Conservation (phyloP, 2,888 invertebrate genomes). For the Idaea biselata region DNA sequence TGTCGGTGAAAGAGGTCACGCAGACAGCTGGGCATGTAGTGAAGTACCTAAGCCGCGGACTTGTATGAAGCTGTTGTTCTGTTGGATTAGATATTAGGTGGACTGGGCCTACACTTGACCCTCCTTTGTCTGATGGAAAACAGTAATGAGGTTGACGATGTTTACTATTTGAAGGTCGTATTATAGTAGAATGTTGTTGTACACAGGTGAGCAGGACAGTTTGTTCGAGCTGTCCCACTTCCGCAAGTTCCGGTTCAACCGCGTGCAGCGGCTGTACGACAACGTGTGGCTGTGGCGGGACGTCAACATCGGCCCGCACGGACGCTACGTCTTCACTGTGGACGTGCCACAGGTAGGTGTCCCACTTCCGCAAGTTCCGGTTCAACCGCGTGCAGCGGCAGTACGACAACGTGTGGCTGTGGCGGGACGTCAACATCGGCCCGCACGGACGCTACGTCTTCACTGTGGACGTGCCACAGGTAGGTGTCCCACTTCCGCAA, state of each 20-base stretch:
- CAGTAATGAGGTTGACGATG: no score
- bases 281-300: constrained; percentile 98
- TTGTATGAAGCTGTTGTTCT: no score
- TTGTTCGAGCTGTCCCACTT: constrained; percentile 86
- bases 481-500: constrained; percentile 73
- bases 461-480: constrained; percentile 90
- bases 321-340: constrained; percentile 91
- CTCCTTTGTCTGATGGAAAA: no score
- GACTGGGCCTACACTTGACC: no score
- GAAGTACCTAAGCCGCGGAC: no score
- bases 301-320: constrained; percentile 94
- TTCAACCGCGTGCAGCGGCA: constrained; percentile 94
- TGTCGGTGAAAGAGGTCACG: no score
- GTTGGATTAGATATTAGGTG: no score
- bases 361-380: constrained; percentile 83
- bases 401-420: constrained; percentile 97
- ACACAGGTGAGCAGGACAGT: constrained; percentile 80
- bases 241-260: constrained; percentile 91
- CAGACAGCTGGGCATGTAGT: no score
- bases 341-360: constrained; percentile 86
- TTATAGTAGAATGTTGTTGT: not conserved
- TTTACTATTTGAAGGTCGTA: not conserved
- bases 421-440: constrained; percentile 95
- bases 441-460: constrained; percentile 94
- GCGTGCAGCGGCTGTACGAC: constrained; percentile 94